Evolutionary conservation across 30 jellyfish, hydroid and myxozoan species (phyloP), one percentile per base, ranked within the genome.

Genomic region (Nemopilema nomurai): DNA sequence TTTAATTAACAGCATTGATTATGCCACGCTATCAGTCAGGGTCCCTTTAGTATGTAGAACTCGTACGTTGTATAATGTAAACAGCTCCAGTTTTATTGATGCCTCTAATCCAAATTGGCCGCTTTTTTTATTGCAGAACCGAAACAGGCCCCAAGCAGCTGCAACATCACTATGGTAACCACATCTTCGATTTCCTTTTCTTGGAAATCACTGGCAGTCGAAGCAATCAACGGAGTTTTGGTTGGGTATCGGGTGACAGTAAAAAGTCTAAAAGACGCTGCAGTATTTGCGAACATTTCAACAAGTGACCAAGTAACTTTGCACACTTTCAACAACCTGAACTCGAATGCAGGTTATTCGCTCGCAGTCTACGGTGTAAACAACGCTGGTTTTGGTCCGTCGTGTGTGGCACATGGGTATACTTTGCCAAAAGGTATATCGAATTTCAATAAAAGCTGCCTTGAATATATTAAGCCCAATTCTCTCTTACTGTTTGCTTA

Each of bases 301-400:
- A 19, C 19, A 17, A 76, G 33, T 8, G 16, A 6, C 8, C 18
- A 22, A 8, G 75, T 28, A 63, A 76, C 41, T 49, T 33, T 30
- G 8, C 19, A 21, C 9, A 26, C 41, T n/a, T 20, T 51, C 0
- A 23, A 18, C 8, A 50, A 76, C 52, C 8, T 76, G 28, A 20
- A 18, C 62, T 33, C 86, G 8, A 63, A 53, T 62, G 26, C 76
- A 13, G 52, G 29, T n/a, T 76, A 76, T n/a, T 20, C 33, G 28
- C 28, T 76, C 16, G 28, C n/a, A 4, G 32, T 76, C 33, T 49
- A 21, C 9, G 86, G 75, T 28, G 63, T 30, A 4, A 76, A 76
- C 66, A 76, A 51, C 28, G 86, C 86, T 30, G 86, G 77, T 22
- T 26, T 71, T 76, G 86, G 86, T 49, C 74, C 86, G 17, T 62